These are phyloP conservation scores for Sphenopsis melanotis DNA, from an alignment of 2,797 vertebrate species.

Conservation along the genomic window DNA sequence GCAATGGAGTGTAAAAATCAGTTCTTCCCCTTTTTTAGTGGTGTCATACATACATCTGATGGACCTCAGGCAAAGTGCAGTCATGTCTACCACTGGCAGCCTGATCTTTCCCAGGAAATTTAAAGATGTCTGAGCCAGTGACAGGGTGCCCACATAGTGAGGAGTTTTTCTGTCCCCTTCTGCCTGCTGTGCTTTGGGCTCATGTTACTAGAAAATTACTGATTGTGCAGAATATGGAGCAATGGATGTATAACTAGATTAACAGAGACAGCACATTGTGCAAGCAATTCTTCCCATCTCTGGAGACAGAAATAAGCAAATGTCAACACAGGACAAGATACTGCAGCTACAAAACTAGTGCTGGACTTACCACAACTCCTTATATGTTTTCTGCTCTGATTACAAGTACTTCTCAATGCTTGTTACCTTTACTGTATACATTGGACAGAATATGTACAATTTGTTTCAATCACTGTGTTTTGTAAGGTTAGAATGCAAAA, in stretches of 20 bases:
- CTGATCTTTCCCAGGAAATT: background rate
- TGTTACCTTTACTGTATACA: background rate
- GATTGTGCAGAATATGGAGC: background rate
- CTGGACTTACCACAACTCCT: background rate
- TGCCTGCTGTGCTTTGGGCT: background rate
- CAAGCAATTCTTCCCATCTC: background rate
- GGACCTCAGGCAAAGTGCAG: background rate
- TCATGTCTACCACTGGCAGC: background rate
- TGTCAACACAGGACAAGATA: background rate
- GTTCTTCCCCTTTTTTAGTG: background rate
- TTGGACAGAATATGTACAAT: background rate
- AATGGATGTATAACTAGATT: background rate
- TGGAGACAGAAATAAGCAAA: background rate
- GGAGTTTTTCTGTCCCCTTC: background rate
- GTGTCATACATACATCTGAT: background rate
- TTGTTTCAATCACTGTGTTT: background rate
- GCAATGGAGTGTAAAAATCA: background rate
- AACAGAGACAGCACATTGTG: background rate
- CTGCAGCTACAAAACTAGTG: background rate
- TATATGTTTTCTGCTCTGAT: background rate
- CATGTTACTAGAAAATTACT: background rate
- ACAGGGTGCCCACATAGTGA: background rate
- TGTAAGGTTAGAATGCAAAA: background rate
- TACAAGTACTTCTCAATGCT: background rate
- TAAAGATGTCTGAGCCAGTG: background rate